These are phyloP conservation scores for Drosophila pandora DNA, from an alignment of 1,140 invertebrate species.

Conservation along the genomic window DNA sequence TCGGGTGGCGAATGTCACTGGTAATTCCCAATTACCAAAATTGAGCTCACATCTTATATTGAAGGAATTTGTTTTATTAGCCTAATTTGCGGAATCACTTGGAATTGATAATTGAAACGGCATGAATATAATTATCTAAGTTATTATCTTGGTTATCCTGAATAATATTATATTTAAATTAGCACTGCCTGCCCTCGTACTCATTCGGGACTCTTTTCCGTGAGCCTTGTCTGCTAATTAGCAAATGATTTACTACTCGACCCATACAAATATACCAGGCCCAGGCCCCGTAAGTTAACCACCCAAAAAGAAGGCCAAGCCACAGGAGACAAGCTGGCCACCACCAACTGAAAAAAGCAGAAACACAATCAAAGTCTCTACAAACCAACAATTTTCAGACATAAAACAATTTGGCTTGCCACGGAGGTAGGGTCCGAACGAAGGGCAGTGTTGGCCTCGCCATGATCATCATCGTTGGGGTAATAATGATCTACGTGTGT, in stretches of 20 bases:
- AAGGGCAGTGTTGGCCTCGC: conserved; percentile 9
- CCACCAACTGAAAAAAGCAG: conserved; percentile 59
- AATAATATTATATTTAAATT: conserved; percentile 43
- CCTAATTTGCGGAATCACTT: conserved; percentile 1
- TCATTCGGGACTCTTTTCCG: background rate
- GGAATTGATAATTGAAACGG: background rate
- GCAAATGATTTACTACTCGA: conserved; percentile 55
- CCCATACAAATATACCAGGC: conserved; percentile 22
- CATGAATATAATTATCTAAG: background rate
- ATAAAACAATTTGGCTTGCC: conserved; percentile 73
- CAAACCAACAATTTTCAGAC: conserved; percentile 75
- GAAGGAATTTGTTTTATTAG: conserved; percentile 21
- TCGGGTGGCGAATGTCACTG: conserved; percentile 27
- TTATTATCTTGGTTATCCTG: conserved; percentile 1
- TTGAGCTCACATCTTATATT: conserved; percentile 14
- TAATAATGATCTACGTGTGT: conserved; percentile 67
- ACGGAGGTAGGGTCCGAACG: conserved; percentile 9
- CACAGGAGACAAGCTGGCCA: conserved; percentile 60
- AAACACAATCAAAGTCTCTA: conserved; percentile 37
- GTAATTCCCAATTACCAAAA: conserved; percentile 43
- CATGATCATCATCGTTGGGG: conserved; percentile 31
- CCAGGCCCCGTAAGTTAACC: conserved; percentile 40
- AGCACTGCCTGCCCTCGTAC: conserved; percentile 23
- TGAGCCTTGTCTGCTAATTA: conserved; percentile 36
- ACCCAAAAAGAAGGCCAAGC: conserved; percentile 70